Percentiles rank a stretch among this genome's conserved stretches.
phyloP scores from a whole-genome alignment of 2,113 vertebrate genomes.

The Erpornis zantholeuca region DNA sequence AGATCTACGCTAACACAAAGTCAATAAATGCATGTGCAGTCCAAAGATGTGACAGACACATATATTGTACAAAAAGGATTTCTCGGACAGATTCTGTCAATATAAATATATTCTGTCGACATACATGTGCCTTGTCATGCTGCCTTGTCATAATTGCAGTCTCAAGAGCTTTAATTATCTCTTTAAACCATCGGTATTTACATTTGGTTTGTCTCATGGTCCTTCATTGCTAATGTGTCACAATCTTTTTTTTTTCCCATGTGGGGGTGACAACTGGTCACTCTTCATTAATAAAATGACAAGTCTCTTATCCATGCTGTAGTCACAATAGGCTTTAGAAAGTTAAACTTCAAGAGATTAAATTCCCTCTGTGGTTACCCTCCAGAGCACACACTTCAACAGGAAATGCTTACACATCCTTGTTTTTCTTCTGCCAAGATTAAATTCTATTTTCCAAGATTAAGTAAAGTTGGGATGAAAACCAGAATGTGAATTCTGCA shows the following conservation, averaged over 20 bases:
- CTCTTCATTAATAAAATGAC: constrained; percentile 83
- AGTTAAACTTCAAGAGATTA: constrained; percentile 55
- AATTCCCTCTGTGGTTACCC: constrained; percentile 41
- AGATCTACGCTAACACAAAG: constrained; percentile 57
- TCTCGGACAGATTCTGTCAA: constrained; percentile 75
- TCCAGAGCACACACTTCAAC: not conserved
- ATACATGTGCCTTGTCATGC: constrained; percentile 71
- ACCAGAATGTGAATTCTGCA: not conserved
- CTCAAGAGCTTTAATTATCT: constrained; percentile 85
- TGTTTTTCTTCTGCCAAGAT: not conserved
- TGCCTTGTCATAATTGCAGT: constrained; percentile 79
- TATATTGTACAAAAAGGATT: constrained; percentile 69
- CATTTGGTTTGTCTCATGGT: constrained; percentile 76
- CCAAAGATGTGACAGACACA: constrained; percentile 72
- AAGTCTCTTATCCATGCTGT: constrained; percentile 42
- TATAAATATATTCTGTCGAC: constrained; percentile 78
- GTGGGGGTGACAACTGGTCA: constrained; percentile 76
- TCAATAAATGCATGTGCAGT: constrained; percentile 72
- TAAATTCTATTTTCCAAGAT: not conserved
- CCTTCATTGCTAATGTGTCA: constrained; percentile 75
- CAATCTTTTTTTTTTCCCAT: constrained; percentile 63
- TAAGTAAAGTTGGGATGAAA: not conserved
- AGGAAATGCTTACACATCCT: not conserved
- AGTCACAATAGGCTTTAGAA: constrained; percentile 47
- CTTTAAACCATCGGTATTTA: constrained; percentile 80